Conservation (phyloP, 2,113 vertebrate species). For the Leuciscus idus region DNA sequence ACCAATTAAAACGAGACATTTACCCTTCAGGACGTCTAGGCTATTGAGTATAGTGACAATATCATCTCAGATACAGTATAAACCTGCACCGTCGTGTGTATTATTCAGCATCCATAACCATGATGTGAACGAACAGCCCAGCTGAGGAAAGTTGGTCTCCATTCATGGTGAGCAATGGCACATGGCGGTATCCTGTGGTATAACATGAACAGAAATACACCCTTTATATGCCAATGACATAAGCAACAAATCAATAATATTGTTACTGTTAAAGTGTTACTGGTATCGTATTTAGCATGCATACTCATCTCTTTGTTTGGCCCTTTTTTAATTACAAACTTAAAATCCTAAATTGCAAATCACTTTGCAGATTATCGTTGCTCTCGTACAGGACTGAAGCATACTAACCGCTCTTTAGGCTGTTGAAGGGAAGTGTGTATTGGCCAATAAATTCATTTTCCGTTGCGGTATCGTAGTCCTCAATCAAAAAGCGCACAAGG, state of each 20-base stretch:
- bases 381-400: too few relatives aligned
- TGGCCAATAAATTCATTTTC: constrained; percentile 91
- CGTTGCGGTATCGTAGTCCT: constrained; percentile 85
- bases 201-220: constrained; percentile 43
- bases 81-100: neutral
- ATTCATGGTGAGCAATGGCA: constrained; percentile 85
- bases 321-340: too few relatives aligned
- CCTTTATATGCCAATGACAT: neutral
- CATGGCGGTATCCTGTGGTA: constrained; percentile 88
- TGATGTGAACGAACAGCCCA: constrained; percentile 87
- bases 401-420: constrained; percentile 87
- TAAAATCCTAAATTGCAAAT: too few relatives aligned
- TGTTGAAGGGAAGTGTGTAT: constrained; percentile 86
- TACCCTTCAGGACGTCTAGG: neutral
- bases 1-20: too few relatives aligned
- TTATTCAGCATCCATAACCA: constrained; percentile 71
- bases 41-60: neutral
- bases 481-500: constrained; percentile 86
- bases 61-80: neutral
- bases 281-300: neutral
- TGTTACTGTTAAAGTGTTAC: neutral
- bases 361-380: too few relatives aligned
- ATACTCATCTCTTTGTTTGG: neutral
- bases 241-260: neutral
- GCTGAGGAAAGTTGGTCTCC: constrained; percentile 86